Percentiles rank a stretch among this genome's conserved stretches.
phyloP scores from a whole-genome alignment of 2,113 vertebrate species.

The Hyperopisus bebe region DNA sequence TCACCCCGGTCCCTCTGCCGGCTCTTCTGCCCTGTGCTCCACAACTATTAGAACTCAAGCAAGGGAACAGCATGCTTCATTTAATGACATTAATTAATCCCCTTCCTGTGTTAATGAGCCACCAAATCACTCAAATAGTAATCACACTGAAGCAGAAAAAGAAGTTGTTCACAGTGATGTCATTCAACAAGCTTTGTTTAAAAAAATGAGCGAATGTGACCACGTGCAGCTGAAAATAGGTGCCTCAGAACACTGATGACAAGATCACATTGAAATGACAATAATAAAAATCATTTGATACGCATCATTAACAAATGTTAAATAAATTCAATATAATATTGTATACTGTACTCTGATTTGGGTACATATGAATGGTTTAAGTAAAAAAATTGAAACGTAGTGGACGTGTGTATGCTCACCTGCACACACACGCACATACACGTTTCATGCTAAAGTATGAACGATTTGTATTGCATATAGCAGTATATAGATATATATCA shows the following conservation, averaged over 20 bases:
- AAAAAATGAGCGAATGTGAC: too few species aligned
- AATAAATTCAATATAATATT: background rate
- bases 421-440: background rate
- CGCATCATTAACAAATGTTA: background rate
- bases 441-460: background rate
- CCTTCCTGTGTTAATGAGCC: slow-evolving; percentile 17
- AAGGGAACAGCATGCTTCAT: slow-evolving; percentile 15
- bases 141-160: slow-evolving; percentile 16
- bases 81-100: slow-evolving; percentile 27
- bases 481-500: background rate
- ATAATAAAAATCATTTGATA: background rate
- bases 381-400: background rate
- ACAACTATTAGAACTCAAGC: slow-evolving; percentile 19
- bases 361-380: background rate
- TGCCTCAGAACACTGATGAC: background rate
- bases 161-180: background rate
- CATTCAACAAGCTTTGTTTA: background rate
- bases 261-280: background rate
- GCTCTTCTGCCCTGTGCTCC: background rate
- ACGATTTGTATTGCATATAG: background rate
- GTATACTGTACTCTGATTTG: background rate
- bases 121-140: slow-evolving; percentile 18
- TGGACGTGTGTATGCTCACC: background rate
- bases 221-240: background rate
- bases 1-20: too few species aligned